A percentile compares a stretch with the other conserved stretches of the same genome.
phyloP scores from a whole-genome alignment of 2,113 vertebrate genomes.

The Pan troglodytes region DNA sequence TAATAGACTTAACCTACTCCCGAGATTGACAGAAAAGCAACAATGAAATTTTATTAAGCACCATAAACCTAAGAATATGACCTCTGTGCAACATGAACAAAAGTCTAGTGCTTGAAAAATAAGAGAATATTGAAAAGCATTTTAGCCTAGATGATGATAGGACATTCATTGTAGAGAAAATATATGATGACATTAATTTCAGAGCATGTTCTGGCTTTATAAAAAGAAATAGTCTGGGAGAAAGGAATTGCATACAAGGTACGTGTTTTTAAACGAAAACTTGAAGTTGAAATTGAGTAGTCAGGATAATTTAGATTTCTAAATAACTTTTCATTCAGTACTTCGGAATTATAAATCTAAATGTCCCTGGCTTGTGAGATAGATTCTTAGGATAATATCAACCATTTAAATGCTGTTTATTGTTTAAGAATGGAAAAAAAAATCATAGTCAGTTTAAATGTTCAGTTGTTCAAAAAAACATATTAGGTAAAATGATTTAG shows the following conservation, averaged over 20 bases:
- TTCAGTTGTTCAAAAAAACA: background rate
- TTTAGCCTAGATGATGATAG: background rate
- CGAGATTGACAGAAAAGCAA: slow-evolving; percentile 2
- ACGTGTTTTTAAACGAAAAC: background rate
- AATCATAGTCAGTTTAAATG: background rate
- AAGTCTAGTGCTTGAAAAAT: background rate
- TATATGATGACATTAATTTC: background rate
- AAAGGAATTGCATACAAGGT: background rate
- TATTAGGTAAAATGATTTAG: background rate
- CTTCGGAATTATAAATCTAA: background rate
- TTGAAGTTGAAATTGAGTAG: background rate
- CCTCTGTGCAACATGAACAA: background rate
- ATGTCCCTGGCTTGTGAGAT: background rate
- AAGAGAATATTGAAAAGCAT: background rate
- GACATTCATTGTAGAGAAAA: background rate
- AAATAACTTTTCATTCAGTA: background rate
- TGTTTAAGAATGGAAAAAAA: background rate
- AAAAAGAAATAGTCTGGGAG: background rate
- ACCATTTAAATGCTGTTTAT: background rate
- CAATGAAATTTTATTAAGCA: slow-evolving; percentile 51
- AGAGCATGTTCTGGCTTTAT: background rate
- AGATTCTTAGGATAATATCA: background rate
- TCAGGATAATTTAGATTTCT: background rate
- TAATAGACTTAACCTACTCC: slow-evolving; percentile 21
- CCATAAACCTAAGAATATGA: slow-evolving; percentile 13